Evolutionary conservation across 2,888 invertebrate genomes (phyloP).

Genomic region (Plutella xylostella): DNA sequence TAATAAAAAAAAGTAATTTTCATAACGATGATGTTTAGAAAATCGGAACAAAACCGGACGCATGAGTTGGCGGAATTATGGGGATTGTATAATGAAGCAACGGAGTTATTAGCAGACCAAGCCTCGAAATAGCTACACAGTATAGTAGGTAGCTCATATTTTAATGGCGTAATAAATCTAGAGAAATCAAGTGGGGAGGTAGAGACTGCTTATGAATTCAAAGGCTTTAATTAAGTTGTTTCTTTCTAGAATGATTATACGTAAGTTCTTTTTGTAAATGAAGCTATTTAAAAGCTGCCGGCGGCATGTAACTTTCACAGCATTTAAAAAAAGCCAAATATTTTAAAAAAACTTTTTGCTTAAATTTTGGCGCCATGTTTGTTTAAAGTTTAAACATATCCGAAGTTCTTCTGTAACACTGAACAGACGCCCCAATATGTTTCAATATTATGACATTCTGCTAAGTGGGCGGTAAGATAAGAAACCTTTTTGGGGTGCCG

Average conservation of each 20-base stretch:
- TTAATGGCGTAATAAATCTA: constrained; percentile 45
- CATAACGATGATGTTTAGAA: constrained; percentile 47
- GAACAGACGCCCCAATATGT: constrained; percentile 33
- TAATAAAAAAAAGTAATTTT: constrained; percentile 40
- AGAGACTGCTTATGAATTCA: too few species aligned
- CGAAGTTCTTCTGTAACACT: too few species aligned
- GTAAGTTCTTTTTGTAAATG: too few species aligned
- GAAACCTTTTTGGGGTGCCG: constrained; percentile 31
- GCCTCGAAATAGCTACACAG: constrained; percentile 46
- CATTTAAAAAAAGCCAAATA: too few species aligned
- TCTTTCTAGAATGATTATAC: too few species aligned
- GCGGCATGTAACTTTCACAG: too few species aligned
- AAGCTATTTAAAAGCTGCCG: too few species aligned
- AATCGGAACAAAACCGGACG: constrained; percentile 38
- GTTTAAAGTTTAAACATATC: too few species aligned
- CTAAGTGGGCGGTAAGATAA: constrained; percentile 54
- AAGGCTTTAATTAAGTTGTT: too few species aligned
- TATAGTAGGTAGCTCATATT: constrained; percentile 23
- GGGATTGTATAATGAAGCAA: constrained; percentile 37
- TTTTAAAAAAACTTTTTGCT: too few species aligned
- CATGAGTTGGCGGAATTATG: constrained; percentile 48
- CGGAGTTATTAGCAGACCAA: constrained; percentile 50
- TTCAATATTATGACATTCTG: constrained; percentile 49
- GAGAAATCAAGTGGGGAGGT: constrained; percentile 42
- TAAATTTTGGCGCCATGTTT: too few species aligned